Conservation (phyloP, 2,113 vertebrate genomes). For the Vombatus ursinus region DNA sequence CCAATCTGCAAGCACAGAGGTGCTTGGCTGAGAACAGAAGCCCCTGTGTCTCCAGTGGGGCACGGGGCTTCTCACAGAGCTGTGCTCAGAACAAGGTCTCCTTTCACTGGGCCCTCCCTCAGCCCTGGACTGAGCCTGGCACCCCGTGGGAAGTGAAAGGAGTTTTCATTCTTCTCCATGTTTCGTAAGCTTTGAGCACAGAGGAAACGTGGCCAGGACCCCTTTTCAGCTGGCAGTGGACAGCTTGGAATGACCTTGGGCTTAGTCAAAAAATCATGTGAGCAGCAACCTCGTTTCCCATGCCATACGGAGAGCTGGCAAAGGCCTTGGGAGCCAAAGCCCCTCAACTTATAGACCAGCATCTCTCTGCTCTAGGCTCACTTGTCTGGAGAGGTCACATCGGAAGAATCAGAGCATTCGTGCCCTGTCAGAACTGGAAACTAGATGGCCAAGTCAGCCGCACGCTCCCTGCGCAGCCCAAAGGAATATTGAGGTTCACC, state of each 20-base stretch:
- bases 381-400: no score
- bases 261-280: constrained; percentile 19
- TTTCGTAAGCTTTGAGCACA: constrained; percentile 33
- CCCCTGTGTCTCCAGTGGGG: neutral
- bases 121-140: constrained; percentile 4
- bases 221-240: constrained; percentile 9
- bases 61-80: neutral
- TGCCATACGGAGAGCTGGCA: neutral
- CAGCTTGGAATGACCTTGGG: constrained; percentile 19
- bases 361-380: no score
- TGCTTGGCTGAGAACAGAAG: neutral
- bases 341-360: no score
- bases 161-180: constrained; percentile 52
- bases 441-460: no score
- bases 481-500: neutral
- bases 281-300: neutral
- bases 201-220: constrained; percentile 12
- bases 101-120: constrained; percentile 46
- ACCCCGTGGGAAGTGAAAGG: constrained; percentile 48
- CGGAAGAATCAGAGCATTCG: no score
- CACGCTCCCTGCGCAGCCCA: no score
- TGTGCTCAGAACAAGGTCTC: constrained; percentile 31
- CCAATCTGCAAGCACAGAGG: no score
- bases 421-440: no score
- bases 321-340: no score